These are phyloP conservation scores for Lutraria rhynchaena DNA, from an alignment of 1,140 invertebrate species.

Conservation along the genomic window DNA sequence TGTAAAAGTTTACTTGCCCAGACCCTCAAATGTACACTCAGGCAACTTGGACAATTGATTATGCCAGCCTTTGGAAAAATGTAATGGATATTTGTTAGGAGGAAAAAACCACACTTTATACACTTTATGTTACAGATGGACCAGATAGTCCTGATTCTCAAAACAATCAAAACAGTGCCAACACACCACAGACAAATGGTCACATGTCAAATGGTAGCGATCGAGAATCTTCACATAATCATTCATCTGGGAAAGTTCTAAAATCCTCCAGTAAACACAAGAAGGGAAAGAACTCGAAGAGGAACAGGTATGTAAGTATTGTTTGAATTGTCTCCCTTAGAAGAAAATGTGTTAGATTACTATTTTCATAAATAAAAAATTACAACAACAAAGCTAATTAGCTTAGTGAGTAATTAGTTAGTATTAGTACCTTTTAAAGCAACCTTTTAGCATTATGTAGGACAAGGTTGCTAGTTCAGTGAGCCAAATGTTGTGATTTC, in stretches of 20 bases:
- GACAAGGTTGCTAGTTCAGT: too few relatives aligned
- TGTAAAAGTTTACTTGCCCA: too few relatives aligned
- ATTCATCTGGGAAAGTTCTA: slow-evolving; percentile 81
- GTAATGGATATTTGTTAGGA: not conserved
- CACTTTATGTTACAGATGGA: slow-evolving; percentile 82
- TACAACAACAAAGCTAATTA: too few relatives aligned
- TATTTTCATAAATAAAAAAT: too few relatives aligned
- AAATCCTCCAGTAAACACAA: slow-evolving; percentile 80
- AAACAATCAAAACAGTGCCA: slow-evolving; percentile 87
- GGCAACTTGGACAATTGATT: not conserved
- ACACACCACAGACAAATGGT: slow-evolving; percentile 84
- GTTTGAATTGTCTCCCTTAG: too few relatives aligned
- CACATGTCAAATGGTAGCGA: slow-evolving; percentile 73
- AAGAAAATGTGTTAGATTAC: too few relatives aligned
- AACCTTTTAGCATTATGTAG: too few relatives aligned
- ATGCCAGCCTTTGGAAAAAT: not conserved
- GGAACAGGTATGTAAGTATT: slow-evolving; percentile 75
- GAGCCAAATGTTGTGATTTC: too few relatives aligned
- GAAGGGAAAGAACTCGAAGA: slow-evolving; percentile 82
- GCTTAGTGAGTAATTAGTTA: too few relatives aligned
- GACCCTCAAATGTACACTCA: too few relatives aligned
- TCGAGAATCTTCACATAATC: slow-evolving; percentile 69
- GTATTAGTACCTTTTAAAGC: too few relatives aligned
- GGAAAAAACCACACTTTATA: not conserved
- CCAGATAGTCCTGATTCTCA: slow-evolving; percentile 95